Evolutionary conservation across 2,888 invertebrate genomes (phyloP).

Genomic region (Rhodophaea formosa): DNA sequence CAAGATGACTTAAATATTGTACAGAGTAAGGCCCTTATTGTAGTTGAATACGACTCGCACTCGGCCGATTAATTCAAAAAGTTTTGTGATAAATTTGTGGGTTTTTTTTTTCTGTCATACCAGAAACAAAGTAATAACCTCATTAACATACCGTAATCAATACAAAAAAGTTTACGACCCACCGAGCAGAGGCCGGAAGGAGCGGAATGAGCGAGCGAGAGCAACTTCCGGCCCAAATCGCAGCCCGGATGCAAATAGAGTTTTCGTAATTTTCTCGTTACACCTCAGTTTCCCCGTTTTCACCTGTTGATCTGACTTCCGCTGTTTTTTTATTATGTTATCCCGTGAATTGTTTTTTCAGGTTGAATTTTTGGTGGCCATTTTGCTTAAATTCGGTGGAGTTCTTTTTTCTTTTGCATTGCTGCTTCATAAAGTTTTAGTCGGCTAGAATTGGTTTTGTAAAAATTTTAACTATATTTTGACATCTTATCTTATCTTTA

Average conservation of each 20-base stretch:
- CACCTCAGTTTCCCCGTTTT: slow-evolving; percentile 25
- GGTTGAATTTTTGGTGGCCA: neutral
- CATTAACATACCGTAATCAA: neutral
- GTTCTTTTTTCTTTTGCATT: neutral
- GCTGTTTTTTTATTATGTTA: slow-evolving; percentile 12
- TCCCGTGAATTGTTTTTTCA: slow-evolving; percentile 6
- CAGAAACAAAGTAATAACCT: too few species aligned
- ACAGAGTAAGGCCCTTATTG: too few species aligned
- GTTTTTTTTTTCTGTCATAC: too few species aligned
- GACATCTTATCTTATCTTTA: too few species aligned
- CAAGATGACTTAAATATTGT: too few species aligned
- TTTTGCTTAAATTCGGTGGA: neutral
- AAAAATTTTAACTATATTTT: too few species aligned
- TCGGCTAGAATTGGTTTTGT: too few species aligned
- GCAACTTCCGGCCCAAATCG: slow-evolving; percentile 47
- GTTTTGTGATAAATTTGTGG: too few species aligned
- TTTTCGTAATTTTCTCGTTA: slow-evolving; percentile 50
- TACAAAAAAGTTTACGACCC: slow-evolving; percentile 3
- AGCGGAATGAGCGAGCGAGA: slow-evolving; percentile 42
- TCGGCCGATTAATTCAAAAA: too few species aligned
- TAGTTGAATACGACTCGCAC: too few species aligned
- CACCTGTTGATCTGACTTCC: slow-evolving; percentile 19
- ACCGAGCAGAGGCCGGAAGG: slow-evolving; percentile 14
- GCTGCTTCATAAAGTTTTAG: too few species aligned
- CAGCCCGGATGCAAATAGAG: slow-evolving; percentile 48